Base-by-base conservation (phyloP, 1,140 invertebrate species). In the Aphaenogaster ashmeadi region DNA sequence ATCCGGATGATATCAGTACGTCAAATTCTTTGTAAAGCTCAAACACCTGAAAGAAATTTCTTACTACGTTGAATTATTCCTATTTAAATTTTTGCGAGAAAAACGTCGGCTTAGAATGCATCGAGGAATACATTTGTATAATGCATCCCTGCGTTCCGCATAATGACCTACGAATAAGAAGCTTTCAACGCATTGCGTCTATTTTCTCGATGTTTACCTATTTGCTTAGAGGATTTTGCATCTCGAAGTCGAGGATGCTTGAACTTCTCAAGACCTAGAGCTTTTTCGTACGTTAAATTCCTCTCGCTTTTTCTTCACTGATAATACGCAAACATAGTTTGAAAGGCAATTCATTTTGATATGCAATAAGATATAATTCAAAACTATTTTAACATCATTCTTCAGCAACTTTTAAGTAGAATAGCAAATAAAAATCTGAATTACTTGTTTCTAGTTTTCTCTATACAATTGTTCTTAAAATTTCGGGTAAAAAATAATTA, bases 71-170 rank as follows among this genome's bases (percentile, higher is more conserved):
- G 62, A 84, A 62, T 84, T 60, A 84, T 84, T 74, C 69, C 27
- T 56, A 84, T 74, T 84, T 60, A 75, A 84, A 84, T 84, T 75
- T 84, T n/a, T 41, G 56, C 54, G 3, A 8, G 21, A 44, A 44
- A 84, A 83, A 84, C 62, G 69, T 84, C 80, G 44, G 44, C 69
- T 47, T 84, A 33, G 69, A 75, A 75, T 38, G 80, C 69, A 50
- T 47, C 54, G 56, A 21, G 41, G 80, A 84, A 75, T 74, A 83
- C 52, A 83, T 83, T 84, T 84, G 80, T 84, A 84, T 84, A 84
- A 84, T 84, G 67, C 80, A 84, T 74, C n/a, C 80, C 58, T 27
- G 66, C 38, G 38, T 58, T 81, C 66, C 41, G 80, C 54, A 75
- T 84, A 84, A 84, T 84, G 69, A 84, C 27, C 18, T 75, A 62